Evolutionary conservation across 2,888 invertebrate species (phyloP).

Genomic region (Torymus tubicola): DNA sequence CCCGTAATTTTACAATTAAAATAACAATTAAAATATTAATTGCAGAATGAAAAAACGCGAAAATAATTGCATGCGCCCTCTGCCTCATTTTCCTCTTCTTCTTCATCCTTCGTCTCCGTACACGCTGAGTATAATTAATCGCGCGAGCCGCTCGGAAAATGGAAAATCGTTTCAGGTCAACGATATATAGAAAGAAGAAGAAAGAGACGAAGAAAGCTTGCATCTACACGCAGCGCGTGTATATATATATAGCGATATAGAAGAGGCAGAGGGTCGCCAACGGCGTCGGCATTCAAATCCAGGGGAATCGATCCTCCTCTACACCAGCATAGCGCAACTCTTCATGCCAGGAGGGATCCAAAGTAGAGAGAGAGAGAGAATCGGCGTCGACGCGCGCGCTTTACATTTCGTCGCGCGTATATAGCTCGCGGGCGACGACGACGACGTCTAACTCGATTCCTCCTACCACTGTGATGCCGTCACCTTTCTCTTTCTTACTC

Average conservation of each 20-base stretch:
- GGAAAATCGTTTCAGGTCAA: conserved; percentile 42
- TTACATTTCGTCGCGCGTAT: neutral
- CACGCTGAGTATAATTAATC: too few relatives aligned
- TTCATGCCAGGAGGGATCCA: neutral
- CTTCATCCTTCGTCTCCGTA: neutral
- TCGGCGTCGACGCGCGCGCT: conserved; percentile 5
- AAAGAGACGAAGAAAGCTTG: neutral
- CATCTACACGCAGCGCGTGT: neutral
- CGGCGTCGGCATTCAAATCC: conserved; percentile 30
- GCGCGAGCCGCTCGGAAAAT: neutral
- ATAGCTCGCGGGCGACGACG: neutral
- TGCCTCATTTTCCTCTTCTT: neutral
- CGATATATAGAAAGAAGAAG: too few relatives aligned
- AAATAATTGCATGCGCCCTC: conserved; percentile 24
- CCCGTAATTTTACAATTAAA: conserved; percentile 27
- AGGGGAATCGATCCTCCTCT: conserved; percentile 32
- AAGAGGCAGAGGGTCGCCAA: neutral
- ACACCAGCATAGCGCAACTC: neutral
- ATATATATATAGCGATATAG: neutral
- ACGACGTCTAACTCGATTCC: conserved; percentile 11
- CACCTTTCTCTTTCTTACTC: too few relatives aligned
- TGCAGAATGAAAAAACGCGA: conserved; percentile 13
- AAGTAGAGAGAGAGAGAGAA: conserved; percentile 1
- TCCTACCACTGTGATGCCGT: neutral
- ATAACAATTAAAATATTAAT: conserved; percentile 45